Evolutionary conservation across 2,888 invertebrate genomes (phyloP), one percentile per base, ranked within the genome.

Genomic region (Xylota sylvarum): DNA sequence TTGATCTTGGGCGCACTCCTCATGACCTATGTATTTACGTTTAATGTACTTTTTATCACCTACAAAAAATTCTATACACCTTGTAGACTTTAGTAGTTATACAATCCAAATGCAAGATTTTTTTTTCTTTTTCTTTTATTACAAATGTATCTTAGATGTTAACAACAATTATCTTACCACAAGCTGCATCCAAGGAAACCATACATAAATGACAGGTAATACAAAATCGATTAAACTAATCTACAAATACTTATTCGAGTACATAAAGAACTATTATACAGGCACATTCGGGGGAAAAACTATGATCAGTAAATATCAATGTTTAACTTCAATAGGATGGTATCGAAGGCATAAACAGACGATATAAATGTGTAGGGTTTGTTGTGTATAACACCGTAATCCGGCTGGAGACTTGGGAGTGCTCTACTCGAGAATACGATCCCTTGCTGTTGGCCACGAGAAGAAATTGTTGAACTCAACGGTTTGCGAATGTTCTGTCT

Each of bases 281-380:
- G 10, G 3, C 23, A 23, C 3, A 23, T 23, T n/a, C 3, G 43
- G 60, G 7, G 19, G 37, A 30, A 14, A 9, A 56, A 52, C 40
- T 52, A 6, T 6, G 32, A 79, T 67, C 69, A 69, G 17, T 7
- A 69, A 43, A 89, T 88, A 82, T 91, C 90, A 76, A 93, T 92
- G 52, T 90, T 89, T 60, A 93, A 89, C 88, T 90, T 91, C 56
- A 88, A 88, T n/a, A 93, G 88, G 56, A 93, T 90, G 4, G 91
- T 90, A 76, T 93, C 92, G 69, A 93, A 92, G 19, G 92, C 93
- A 89, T 91, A 93, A 40, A 92, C 91, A 1, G 92, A 92, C 10
- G 92, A 92, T 56, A 91, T 89, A 80, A 93, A 93, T 4, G 90
- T 91, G 81, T 93, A 93, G 12, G 92, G 92, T 52, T 90, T 91